Conservation (phyloP, 2,113 vertebrate species). For the Nibea albiflora region DNA sequence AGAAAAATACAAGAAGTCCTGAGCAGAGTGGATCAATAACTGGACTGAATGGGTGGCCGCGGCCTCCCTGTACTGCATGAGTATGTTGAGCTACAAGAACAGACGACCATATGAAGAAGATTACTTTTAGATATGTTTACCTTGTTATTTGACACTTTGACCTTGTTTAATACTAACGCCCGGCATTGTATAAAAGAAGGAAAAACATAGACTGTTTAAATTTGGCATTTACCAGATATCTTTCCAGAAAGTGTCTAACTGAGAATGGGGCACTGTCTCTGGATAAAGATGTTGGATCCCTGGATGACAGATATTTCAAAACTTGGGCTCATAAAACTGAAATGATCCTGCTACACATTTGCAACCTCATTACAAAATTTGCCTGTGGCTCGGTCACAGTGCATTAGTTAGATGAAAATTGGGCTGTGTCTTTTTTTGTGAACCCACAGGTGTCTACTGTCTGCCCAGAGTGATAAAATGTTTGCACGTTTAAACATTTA, state of each 20-base stretch:
- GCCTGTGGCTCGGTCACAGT: background rate
- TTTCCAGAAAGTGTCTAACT: background rate
- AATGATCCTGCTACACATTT: background rate
- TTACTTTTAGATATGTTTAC: too few species aligned
- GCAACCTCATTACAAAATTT: background rate
- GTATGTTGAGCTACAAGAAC: too few species aligned
- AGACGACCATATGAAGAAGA: too few species aligned
- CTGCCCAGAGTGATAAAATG: background rate
- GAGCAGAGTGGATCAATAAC: too few species aligned
- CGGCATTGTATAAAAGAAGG: too few species aligned
- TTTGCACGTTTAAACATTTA: background rate
- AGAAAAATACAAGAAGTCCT: too few species aligned
- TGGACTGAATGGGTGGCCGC: too few species aligned
- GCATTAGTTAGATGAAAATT: too few species aligned
- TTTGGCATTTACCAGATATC: background rate
- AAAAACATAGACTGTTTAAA: background rate
- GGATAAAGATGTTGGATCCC: background rate
- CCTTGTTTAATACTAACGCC: too few species aligned
- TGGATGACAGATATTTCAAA: background rate
- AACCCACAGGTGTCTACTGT: background rate
- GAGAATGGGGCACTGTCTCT: slow-evolving; percentile 4
- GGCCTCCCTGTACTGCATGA: too few species aligned
- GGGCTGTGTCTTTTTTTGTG: background rate
- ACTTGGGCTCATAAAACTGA: background rate
- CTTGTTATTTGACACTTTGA: too few species aligned